These are phyloP conservation scores for Lepisosteus osseus DNA, from an alignment of 2,113 vertebrate genomes.

Conservation along the genomic window DNA sequence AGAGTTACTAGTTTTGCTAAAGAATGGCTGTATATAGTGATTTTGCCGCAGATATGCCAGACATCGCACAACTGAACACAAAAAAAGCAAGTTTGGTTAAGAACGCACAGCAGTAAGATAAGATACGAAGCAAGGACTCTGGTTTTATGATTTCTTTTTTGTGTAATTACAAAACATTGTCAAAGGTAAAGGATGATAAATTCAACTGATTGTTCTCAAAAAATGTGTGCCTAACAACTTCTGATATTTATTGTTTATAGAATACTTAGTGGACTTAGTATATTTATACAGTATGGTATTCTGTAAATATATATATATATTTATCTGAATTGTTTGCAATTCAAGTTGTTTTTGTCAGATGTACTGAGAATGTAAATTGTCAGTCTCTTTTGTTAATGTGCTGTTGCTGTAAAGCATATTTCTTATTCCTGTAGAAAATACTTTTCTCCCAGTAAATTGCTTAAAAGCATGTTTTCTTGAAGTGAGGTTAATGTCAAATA, in stretches of 20 bases:
- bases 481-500: constrained; percentile 52
- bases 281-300: constrained; percentile 92
- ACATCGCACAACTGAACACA: constrained; percentile 18
- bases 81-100: constrained; percentile 32
- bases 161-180: constrained; percentile 22
- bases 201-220: constrained; percentile 38
- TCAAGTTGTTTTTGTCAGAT: constrained; percentile 58
- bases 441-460: constrained; percentile 60
- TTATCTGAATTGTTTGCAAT: constrained; percentile 64
- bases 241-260: constrained; percentile 86
- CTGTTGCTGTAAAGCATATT: constrained; percentile 41
- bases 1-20: constrained; percentile 35
- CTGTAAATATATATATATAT: constrained; percentile 87
- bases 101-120: constrained; percentile 15
- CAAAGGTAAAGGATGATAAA: constrained; percentile 31
- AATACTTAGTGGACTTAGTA: constrained; percentile 76
- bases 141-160: constrained; percentile 22
- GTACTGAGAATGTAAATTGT: constrained; percentile 45
- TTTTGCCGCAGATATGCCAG: constrained; percentile 25
- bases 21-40: constrained; percentile 34
- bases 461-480: constrained; percentile 44
- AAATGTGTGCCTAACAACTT: constrained; percentile 79
- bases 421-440: constrained; percentile 55
- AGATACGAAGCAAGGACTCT: constrained; percentile 13
- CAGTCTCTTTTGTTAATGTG: constrained; percentile 51